Conservation (phyloP, 2,888 invertebrate genomes). For the Mamestra brassicae region DNA sequence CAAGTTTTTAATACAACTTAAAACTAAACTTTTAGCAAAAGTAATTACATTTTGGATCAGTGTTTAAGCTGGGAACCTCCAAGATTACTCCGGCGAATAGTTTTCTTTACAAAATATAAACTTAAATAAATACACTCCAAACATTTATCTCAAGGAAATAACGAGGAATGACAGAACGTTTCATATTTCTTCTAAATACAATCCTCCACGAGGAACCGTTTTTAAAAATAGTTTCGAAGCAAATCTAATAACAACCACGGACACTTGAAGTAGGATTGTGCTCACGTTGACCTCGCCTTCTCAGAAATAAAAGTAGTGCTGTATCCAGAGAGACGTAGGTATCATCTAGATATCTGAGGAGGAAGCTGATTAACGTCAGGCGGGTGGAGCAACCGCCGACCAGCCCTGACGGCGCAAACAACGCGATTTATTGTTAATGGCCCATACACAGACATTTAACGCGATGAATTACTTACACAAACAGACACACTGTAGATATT, state of each 20-base stretch:
- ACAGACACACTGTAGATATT: slow-evolving; percentile 66
- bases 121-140: slow-evolving; percentile 33
- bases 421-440: slow-evolving; percentile 87
- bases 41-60: slow-evolving; percentile 20
- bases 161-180: slow-evolving; percentile 52
- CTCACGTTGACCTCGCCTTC: slow-evolving; percentile 75
- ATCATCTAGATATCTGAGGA: slow-evolving; percentile 78
- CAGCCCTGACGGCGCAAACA: slow-evolving; percentile 78
- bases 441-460: slow-evolving; percentile 81
- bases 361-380: slow-evolving; percentile 87
- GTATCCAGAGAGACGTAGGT: slow-evolving; percentile 75
- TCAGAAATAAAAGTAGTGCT: slow-evolving; percentile 76
- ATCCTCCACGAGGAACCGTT: slow-evolving; percentile 56
- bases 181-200: slow-evolving; percentile 67
- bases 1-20: slow-evolving; percentile 48
- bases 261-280: slow-evolving; percentile 74
- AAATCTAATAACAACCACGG: slow-evolving; percentile 78
- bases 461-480: slow-evolving; percentile 81
- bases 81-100: slow-evolving; percentile 16
- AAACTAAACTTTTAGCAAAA: slow-evolving; percentile 35
- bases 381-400: slow-evolving; percentile 68
- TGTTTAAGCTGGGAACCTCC: slow-evolving; percentile 5
- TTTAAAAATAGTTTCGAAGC: slow-evolving; percentile 71
- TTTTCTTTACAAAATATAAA: slow-evolving; percentile 31
- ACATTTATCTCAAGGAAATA: slow-evolving; percentile 45